Evolutionary conservation across 2,888 invertebrate genomes (phyloP).

Genomic region (Cheilosia vulpina): DNA sequence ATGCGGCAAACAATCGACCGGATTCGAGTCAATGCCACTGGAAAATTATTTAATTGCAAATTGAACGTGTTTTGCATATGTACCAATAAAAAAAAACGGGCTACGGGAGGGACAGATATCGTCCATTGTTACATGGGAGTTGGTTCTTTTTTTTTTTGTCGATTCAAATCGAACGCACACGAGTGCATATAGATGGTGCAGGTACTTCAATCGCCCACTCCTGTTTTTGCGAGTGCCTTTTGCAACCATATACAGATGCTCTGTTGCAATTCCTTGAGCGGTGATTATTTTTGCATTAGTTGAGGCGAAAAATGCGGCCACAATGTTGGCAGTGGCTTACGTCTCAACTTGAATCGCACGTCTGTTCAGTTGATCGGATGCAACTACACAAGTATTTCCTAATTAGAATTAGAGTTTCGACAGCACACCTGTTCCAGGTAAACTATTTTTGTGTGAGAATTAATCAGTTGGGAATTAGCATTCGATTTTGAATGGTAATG

Average conservation of each 20-base stretch:
- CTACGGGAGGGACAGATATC: constrained; percentile 2
- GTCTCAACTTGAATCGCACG: not conserved
- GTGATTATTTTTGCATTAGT: constrained; percentile 37
- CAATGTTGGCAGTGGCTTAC: constrained; percentile 20
- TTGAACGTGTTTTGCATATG: constrained; percentile 73
- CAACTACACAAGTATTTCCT: not conserved
- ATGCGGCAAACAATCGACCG: constrained; percentile 73
- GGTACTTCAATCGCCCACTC: constrained; percentile 4
- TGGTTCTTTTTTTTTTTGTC: not conserved
- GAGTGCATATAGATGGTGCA: not conserved
- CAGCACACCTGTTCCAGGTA: constrained; percentile 18
- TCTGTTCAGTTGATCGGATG: not conserved
- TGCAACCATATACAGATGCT: not conserved
- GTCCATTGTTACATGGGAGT: constrained; percentile 46
- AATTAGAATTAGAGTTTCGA: not conserved
- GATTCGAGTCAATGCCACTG: constrained; percentile 73
- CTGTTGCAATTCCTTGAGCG: constrained; percentile 4
- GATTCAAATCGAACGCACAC: constrained; percentile 6
- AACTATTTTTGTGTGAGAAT: constrained; percentile 1
- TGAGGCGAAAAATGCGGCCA: constrained; percentile 4
- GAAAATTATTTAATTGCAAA: constrained; percentile 75
- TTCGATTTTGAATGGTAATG: not conserved
- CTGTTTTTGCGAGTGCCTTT: not conserved
- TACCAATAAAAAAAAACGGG: not conserved
- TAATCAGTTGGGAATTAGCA: constrained; percentile 1